These are phyloP conservation scores for Lypha dubia DNA, from an alignment of 2,888 invertebrate species.

Conservation along the genomic window DNA sequence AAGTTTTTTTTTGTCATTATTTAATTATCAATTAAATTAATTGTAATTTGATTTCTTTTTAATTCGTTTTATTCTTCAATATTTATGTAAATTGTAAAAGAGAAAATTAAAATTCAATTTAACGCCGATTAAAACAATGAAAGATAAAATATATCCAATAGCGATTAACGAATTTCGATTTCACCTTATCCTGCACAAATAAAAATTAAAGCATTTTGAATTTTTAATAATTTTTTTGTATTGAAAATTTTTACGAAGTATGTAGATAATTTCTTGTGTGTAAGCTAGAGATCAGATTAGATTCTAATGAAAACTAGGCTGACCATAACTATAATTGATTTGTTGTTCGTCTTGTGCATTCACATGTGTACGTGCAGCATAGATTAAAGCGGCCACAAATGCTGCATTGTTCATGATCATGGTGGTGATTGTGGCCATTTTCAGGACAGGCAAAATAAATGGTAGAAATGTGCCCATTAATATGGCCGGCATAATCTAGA, in stretches of 20 bases:
- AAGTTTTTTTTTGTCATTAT: too few relatives aligned
- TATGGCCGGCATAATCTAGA: conserved; percentile 85
- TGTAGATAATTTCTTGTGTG: not conserved
- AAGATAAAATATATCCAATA: too few relatives aligned
- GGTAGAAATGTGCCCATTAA: conserved; percentile 88
- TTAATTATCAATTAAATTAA: too few relatives aligned
- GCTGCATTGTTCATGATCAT: conserved; percentile 88
- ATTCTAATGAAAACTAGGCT: conserved; percentile 75
- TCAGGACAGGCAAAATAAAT: conserved; percentile 87
- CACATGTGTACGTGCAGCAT: conserved; percentile 81
- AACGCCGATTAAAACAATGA: too few relatives aligned
- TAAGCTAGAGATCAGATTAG: conserved; percentile 11
- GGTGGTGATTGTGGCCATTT: conserved; percentile 86
- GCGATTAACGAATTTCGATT: too few relatives aligned
- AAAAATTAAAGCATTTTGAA: not conserved
- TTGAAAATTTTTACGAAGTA: not conserved
- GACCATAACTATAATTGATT: conserved; percentile 78
- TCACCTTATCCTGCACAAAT: too few relatives aligned
- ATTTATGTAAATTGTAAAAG: too few relatives aligned
- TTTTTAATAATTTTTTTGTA: not conserved
- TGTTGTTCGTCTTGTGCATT: conserved; percentile 79
- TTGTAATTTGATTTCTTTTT: too few relatives aligned
- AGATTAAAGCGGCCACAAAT: conserved; percentile 85
- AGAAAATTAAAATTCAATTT: too few relatives aligned
- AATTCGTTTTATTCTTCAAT: too few relatives aligned